Evolutionary conservation across 2,797 vertebrate genomes (phyloP).

Genomic region (Circus cinereus): DNA sequence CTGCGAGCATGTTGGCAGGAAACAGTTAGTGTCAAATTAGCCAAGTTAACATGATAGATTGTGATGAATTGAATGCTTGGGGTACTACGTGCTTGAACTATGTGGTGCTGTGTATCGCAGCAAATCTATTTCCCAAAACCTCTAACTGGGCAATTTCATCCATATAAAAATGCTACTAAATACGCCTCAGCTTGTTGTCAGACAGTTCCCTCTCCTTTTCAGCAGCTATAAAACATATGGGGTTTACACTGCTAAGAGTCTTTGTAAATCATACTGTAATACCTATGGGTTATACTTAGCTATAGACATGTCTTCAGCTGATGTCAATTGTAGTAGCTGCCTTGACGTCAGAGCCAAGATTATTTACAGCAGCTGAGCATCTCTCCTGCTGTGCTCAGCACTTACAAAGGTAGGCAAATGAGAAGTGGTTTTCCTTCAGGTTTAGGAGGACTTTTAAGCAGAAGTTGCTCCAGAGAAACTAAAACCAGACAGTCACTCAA

Average conservation of each 20-base stretch:
- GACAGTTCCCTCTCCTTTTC: background rate
- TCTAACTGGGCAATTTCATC: slow-evolving; percentile 7
- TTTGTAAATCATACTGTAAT: slow-evolving; percentile 1
- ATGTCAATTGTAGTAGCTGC: background rate
- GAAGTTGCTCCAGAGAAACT: background rate
- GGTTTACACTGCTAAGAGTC: background rate
- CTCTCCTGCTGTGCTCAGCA: background rate
- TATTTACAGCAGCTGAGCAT: slow-evolving; percentile 16
- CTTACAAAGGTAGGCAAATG: background rate
- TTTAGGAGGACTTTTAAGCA: background rate
- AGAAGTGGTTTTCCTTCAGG: background rate
- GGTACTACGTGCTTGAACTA: background rate
- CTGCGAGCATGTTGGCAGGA: background rate
- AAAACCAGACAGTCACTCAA: background rate
- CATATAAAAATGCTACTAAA: background rate
- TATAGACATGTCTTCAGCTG: background rate
- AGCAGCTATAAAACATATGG: slow-evolving; percentile 24
- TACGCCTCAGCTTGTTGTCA: background rate
- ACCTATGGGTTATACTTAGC: slow-evolving; percentile 4
- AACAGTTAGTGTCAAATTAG: slow-evolving; percentile 48
- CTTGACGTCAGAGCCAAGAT: background rate
- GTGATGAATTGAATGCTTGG: slow-evolving; percentile 25
- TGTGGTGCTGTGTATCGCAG: background rate
- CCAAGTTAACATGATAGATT: slow-evolving; percentile 49
- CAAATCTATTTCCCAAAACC: background rate